Base-by-base conservation (phyloP, 2,888 invertebrate species). In the Unio delphinus region DNA sequence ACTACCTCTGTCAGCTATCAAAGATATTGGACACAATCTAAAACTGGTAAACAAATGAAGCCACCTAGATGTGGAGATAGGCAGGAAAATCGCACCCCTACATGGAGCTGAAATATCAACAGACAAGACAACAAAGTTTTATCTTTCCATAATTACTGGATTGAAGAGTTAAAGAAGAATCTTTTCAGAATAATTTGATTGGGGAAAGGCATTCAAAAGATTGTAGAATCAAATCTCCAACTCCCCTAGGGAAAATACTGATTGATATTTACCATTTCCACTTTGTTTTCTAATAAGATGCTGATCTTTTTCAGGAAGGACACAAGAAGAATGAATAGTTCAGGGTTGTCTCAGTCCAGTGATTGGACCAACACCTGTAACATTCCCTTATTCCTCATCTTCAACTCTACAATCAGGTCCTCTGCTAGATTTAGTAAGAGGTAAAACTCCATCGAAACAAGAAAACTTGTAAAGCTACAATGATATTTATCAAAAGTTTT, bases 231-330 rank as follows among this genome's bases (percentile, higher is more conserved):
- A 45, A 11, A 45, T 15, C 45, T 15, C 2, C 15, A 0, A 15
- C 28, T 23, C 17, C 23, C 6, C 30, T 0, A 28, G 2, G 11
- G 11, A 8, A 45, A 45, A 45, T 45, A 8, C 45, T 45, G 45
- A 55, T 15, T 26, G n/a, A 15, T 45, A 68, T 81, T 89, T 85
- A 93, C 93, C 97, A 99, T 97, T 75, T 94, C 93, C 87, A 95
- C 95, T 91, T 97, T 97, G 89, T 99, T 99, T 90, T 97, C 97
- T 67, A 94, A 93, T 90, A 96, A 98, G 84, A 98, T 94, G 7
- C 97, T 97, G 28, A 99, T 91, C 89, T 98, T 99, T 90, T 97
- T 96, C 63, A 99, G 92, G 90, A 99, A 99, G 34, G 96, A 96
- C 30, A 97, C 94, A 65, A 96, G 95, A 69, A 98, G 92, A 86